A percentile compares a stretch with the other conserved stretches of the same genome.
These are phyloP conservation scores for Simalia tracyae DNA, from an alignment of 2,797 vertebrate species.

Conservation along the genomic window DNA sequence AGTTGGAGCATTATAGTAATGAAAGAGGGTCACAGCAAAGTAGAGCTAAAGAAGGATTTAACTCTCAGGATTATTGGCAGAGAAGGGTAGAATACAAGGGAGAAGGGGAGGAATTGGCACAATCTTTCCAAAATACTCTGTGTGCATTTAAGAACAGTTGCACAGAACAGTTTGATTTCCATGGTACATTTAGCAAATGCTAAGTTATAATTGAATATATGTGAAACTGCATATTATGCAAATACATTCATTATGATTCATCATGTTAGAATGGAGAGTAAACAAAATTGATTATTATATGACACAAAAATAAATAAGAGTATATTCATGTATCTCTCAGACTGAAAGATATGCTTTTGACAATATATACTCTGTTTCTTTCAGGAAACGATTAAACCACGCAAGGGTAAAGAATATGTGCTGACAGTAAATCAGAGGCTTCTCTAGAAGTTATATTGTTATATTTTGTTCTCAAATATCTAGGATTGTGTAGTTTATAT, in stretches of 20 bases:
- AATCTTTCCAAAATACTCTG: not conserved
- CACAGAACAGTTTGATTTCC: conserved; percentile 69
- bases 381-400: conserved; percentile 8
- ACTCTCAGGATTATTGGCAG: not conserved
- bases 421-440: not conserved
- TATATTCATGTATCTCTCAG: conserved; percentile 62
- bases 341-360: conserved; percentile 53
- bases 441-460: not conserved
- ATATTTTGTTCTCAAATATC: not conserved
- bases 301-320: conserved; percentile 75
- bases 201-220: conserved; percentile 70
- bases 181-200: conserved; percentile 76
- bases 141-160: conserved; percentile 54
- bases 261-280: conserved; percentile 69
- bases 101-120: not conserved
- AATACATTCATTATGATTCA: conserved; percentile 76
- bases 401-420: not conserved
- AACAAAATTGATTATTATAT: conserved; percentile 76
- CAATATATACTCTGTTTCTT: not conserved
- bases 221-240: conserved; percentile 73
- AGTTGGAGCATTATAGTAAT: not conserved
- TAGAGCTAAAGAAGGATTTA: not conserved
- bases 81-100: not conserved
- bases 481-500: not conserved
- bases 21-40: not conserved